Base-by-base conservation (phyloP, 2,113 vertebrate species). In the Brachypteracias leptosomus region DNA sequence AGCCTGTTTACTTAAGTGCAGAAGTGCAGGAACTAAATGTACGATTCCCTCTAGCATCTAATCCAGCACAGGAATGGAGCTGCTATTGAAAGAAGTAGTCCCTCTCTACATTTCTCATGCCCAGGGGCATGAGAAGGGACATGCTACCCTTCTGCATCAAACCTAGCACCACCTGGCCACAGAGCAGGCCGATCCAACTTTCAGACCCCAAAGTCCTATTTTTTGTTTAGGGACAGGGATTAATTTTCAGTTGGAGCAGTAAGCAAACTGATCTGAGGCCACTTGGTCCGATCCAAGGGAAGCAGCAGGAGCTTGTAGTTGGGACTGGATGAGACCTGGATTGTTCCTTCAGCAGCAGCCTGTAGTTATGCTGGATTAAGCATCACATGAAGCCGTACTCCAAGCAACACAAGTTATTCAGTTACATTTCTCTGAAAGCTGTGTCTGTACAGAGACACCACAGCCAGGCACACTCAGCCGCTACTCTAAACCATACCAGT, bases 231-330 rank as follows among this genome's bases (percentile, higher is more conserved):
- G 59, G 14, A 89, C 72, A 18, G 7, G 6, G 18, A 6, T 47
- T 51, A 33, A 51, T 76, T 85, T 20, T 57, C 46, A 66, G n/a
- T 57, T 68, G 21, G 58, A 90, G 49, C n/a, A 42, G 46, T 28
- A 33, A 90, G 0, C 36, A 18, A 74, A 67, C 20, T 33, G 35
- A 61, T 65, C 19, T 20, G 40, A 91, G 24, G 38, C 33, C 2
- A 1, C 28, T 10, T 8, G 19, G 40, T 15, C 29, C 0, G 0
- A 44, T 16, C 21, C 67, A 20, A 68, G 46, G 28, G n/a, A 88
- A 93, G 82, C 16, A 40, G 25, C 18, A 68, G 71, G 47, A 94
- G 38, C 44, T 44, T 40, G 85, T 66, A 75, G 42, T 40, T 36
- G 57, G 40, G 46, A 52, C 36, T 57, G 57, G 25, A 58, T 44